phyloP scores from a whole-genome alignment of 2,113 vertebrate genomes.

The Crotophaga sulcirostris region DNA sequence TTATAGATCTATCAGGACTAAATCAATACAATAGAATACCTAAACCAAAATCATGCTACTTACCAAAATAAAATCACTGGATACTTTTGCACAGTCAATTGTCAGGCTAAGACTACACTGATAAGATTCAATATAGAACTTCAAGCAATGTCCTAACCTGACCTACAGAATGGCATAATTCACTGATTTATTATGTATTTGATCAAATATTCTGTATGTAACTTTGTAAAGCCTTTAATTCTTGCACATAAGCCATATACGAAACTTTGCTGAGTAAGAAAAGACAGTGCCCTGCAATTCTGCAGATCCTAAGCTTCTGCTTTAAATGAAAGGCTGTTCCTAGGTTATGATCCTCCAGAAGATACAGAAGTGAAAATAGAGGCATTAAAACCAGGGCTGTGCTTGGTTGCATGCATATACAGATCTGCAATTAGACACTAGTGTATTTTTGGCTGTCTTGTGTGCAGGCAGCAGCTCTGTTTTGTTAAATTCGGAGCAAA shows the following conservation, averaged over 20 bases:
- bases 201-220: background rate
- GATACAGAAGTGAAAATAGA: background rate
- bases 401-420: rapidly evolving
- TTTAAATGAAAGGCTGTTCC: background rate
- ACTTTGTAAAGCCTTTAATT: background rate
- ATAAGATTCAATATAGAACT: background rate
- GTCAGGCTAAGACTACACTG: background rate
- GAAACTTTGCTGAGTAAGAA: background rate
- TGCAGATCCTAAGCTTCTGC: background rate
- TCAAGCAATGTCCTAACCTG: background rate
- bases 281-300: background rate
- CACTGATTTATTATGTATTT: background rate
- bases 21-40: background rate
- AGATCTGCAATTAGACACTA: background rate
- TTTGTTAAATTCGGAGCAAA: background rate
- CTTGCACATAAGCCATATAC: background rate
- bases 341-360: background rate
- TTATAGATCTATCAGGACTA: background rate
- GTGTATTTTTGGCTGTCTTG: background rate
- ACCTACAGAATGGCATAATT: background rate
- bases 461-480: background rate
- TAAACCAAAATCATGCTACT: background rate
- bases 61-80: background rate
- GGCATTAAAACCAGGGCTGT: background rate
- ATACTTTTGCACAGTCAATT: background rate